phyloP scores from a whole-genome alignment of 1,140 invertebrate species.

The Planococcus citri region DNA sequence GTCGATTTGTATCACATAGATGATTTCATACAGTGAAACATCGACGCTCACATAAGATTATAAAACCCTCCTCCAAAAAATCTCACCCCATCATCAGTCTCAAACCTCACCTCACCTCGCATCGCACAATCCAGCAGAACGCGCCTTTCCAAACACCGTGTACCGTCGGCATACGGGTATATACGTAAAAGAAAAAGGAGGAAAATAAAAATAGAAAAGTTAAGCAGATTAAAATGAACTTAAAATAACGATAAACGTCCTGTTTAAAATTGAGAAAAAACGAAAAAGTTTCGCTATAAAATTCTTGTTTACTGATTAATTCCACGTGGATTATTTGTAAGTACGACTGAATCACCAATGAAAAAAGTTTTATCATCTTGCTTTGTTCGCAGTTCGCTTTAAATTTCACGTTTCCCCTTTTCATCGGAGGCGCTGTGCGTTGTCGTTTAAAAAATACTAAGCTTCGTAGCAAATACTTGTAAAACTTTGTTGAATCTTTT shows the following conservation, averaged over 20 bases:
- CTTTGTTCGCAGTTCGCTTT: neutral
- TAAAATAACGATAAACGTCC: slow-evolving; percentile 7
- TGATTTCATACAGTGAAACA: too few species aligned
- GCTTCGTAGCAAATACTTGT: slow-evolving; percentile 3
- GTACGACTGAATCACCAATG: slow-evolving; percentile 21
- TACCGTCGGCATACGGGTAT: neutral
- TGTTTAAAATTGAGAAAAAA: slow-evolving; percentile 10
- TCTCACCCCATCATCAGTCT: too few species aligned
- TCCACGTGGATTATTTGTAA: slow-evolving; percentile 13
- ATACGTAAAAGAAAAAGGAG: too few species aligned
- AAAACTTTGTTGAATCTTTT: slow-evolving; percentile 13
- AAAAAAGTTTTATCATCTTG: slow-evolving; percentile 16
- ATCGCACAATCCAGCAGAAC: too few species aligned
- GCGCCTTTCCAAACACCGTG: neutral
- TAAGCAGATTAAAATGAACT: slow-evolving; percentile 7
- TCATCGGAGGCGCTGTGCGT: neutral
- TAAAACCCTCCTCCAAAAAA: too few species aligned
- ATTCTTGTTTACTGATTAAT: slow-evolving; percentile 18
- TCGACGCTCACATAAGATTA: too few species aligned
- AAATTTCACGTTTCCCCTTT: neutral
- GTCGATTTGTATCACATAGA: too few species aligned
- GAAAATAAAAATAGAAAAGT: slow-evolving; percentile 8
- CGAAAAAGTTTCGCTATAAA: slow-evolving; percentile 18
- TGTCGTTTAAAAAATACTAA: slow-evolving; percentile 11
- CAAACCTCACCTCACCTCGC: too few species aligned